These are phyloP conservation scores for Thereva unica DNA, from an alignment of 2,888 invertebrate species.

Conservation along the genomic window DNA sequence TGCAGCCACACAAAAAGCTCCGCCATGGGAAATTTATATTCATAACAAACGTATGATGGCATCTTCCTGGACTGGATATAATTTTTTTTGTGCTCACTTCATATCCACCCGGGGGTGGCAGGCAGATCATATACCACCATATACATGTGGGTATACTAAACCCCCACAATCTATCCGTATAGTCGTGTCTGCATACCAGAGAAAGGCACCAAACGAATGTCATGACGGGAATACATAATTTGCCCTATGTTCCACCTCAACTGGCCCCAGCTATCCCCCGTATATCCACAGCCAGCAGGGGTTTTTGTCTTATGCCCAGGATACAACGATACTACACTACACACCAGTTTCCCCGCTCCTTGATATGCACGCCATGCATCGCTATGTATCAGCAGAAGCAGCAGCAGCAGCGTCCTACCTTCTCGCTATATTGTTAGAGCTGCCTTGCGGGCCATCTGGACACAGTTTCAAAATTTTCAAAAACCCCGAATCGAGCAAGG, in stretches of 20 bases:
- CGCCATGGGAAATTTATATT: slow-evolving; percentile 49
- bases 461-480: slow-evolving; percentile 24
- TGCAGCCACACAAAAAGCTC: slow-evolving; percentile 39
- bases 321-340: no score
- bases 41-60: slow-evolving; percentile 46
- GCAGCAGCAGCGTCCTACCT: slow-evolving; percentile 15
- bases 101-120: no score
- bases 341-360: slow-evolving; percentile 13
- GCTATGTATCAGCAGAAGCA: no score
- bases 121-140: no score
- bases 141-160: no score
- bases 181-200: no score
- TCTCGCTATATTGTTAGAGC: slow-evolving; percentile 12
- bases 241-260: slow-evolving; percentile 11
- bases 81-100: background rate
- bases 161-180: no score
- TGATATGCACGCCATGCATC: slow-evolving; percentile 30
- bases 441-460: slow-evolving; percentile 31
- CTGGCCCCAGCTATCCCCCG: slow-evolving; percentile 2
- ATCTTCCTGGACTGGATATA: slow-evolving; percentile 14
- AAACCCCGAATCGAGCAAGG: slow-evolving; percentile 6
- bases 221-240: slow-evolving; percentile 24
- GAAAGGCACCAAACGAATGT: slow-evolving; percentile 23
- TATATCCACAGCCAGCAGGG: background rate
- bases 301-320: slow-evolving; percentile 16